phyloP scores from a whole-genome alignment of 2,113 vertebrate species.

The Hypanus sabinus region DNA sequence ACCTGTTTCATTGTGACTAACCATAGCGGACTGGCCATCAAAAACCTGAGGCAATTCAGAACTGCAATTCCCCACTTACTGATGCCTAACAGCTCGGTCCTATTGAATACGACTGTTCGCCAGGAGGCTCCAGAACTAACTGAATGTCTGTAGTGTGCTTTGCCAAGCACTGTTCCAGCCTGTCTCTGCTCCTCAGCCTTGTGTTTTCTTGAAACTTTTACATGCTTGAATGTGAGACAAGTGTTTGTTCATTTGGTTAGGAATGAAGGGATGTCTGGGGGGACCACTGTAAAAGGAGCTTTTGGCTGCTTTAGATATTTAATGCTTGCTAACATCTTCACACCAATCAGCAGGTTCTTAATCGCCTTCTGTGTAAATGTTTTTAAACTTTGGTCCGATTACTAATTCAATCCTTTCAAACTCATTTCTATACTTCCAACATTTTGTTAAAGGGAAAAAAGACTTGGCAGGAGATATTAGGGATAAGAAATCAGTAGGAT shows the following conservation, averaged over 20 bases:
- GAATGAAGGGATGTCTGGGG: conserved; percentile 10
- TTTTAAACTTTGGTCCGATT: not conserved
- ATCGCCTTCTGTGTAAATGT: conserved; percentile 21
- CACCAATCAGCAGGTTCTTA: not conserved
- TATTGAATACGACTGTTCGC: conserved; percentile 26
- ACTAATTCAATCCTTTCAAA: not conserved
- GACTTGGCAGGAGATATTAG: not conserved
- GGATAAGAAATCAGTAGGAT: not conserved
- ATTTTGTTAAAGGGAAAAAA: not conserved
- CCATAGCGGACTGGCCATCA: not conserved
- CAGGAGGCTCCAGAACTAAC: conserved; percentile 45
- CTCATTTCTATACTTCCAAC: not conserved
- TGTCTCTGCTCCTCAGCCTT: conserved; percentile 38
- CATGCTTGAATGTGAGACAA: conserved; percentile 40
- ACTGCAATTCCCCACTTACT: not conserved
- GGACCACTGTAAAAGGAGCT: not conserved
- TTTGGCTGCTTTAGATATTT: not conserved
- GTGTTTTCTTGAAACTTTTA: conserved; percentile 43
- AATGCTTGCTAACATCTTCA: not conserved
- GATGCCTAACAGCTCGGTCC: not conserved
- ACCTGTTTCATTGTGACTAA: conserved; percentile 16
- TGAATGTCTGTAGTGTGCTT: conserved; percentile 59
- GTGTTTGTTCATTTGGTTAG: conserved; percentile 38
- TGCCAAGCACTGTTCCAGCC: conserved; percentile 51
- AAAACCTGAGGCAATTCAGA: not conserved